These are phyloP conservation scores for Cladopsammia gracilis DNA, from an alignment of 64 coral and sea anemone genomes.

Conservation along the genomic window DNA sequence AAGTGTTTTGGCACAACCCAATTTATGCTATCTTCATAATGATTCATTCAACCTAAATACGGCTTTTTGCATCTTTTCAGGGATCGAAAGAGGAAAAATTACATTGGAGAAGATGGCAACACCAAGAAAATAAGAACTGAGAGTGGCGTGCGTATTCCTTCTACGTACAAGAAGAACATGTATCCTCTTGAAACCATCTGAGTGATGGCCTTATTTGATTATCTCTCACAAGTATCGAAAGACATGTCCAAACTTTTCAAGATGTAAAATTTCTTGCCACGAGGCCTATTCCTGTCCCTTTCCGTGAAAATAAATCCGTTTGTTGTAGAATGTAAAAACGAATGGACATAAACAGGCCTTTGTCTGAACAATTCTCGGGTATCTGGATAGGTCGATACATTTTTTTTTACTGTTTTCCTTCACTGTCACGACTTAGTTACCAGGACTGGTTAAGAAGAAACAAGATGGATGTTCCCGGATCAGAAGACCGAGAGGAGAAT, in stretches of 20 bases:
- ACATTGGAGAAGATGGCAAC: constrained; percentile 83
- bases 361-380: background rate
- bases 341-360: too few relatives aligned
- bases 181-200: constrained; percentile 58
- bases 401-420: background rate
- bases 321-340: too few relatives aligned
- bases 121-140: constrained; percentile 92
- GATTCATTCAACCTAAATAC: background rate
- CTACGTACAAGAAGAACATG: constrained; percentile 92
- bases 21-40: background rate
- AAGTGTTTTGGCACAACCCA: too few relatives aligned
- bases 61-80: constrained; percentile 35
- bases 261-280: background rate
- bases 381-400: background rate
- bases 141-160: constrained; percentile 92
- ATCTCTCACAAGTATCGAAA: too few relatives aligned
- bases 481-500: constrained; percentile 41
- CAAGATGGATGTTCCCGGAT: constrained; percentile 56
- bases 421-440: constrained; percentile 61
- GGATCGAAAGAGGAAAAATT: constrained; percentile 97
- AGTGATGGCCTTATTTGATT: background rate
- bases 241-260: too few relatives aligned
- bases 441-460: constrained; percentile 89
- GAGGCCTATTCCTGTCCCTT: too few relatives aligned
- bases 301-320: too few relatives aligned